These are phyloP conservation scores for Yoshiicerus persimilis DNA, from an alignment of 1,140 invertebrate genomes.

Conservation along the genomic window DNA sequence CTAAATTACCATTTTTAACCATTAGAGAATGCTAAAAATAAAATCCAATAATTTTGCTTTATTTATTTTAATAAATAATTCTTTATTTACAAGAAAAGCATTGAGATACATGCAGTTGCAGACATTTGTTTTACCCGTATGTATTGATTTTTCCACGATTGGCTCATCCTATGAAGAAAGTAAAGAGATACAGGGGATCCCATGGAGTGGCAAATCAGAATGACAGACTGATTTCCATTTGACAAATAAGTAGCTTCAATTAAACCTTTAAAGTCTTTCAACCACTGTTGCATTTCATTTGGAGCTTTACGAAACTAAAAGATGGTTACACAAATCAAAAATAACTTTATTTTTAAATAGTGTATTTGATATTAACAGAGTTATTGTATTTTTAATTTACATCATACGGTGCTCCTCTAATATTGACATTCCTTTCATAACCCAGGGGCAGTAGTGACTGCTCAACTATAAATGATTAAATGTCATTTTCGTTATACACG, in stretches of 20 bases:
- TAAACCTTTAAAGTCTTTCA: constrained; percentile 73
- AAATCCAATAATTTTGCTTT: too few relatives aligned
- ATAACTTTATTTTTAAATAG: too few relatives aligned
- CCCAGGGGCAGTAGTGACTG: constrained; percentile 60
- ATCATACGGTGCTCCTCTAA: constrained; percentile 74
- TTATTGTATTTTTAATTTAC: not conserved
- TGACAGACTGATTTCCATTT: constrained; percentile 76
- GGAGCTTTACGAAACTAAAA: constrained; percentile 84
- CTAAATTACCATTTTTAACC: too few relatives aligned
- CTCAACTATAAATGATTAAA: constrained; percentile 30
- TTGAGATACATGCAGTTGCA: too few relatives aligned
- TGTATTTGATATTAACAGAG: too few relatives aligned
- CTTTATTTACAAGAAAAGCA: too few relatives aligned
- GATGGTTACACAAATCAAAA: too few relatives aligned
- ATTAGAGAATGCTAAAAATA: too few relatives aligned
- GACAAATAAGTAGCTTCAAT: constrained; percentile 80
- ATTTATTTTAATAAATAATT: too few relatives aligned
- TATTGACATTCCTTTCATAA: constrained; percentile 75
- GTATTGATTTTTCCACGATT: constrained; percentile 90
- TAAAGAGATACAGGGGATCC: constrained; percentile 84
- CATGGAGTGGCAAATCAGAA: constrained; percentile 93
- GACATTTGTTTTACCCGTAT: constrained; percentile 58
- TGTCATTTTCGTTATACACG: too few relatives aligned
- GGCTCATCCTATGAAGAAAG: constrained; percentile 77
- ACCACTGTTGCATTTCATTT: constrained; percentile 86